phyloP scores from a whole-genome alignment of 2,888 invertebrate genomes.

The Dryocosmus kuriphilus region DNA sequence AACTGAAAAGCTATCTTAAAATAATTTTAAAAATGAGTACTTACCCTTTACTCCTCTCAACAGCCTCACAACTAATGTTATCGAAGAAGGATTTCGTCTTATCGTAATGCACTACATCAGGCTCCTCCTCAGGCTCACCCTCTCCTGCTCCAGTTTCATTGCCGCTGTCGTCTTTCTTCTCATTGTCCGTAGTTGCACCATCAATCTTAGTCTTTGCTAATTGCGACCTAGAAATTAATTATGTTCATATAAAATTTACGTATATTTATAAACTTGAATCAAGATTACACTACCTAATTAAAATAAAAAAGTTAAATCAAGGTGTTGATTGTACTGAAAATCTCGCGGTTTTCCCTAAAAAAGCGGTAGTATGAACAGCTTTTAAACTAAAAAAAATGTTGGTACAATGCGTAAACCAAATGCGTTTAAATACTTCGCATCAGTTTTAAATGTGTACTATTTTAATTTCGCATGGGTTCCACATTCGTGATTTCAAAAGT shows the following conservation, averaged over 20 bases:
- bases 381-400: conserved; percentile 56
- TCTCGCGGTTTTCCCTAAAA: too few species aligned
- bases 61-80: conserved; percentile 98
- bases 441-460: conserved; percentile 48
- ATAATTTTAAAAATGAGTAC: too few species aligned
- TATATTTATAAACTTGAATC: background rate
- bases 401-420: conserved; percentile 67
- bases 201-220: conserved; percentile 90
- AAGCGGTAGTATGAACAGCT: too few species aligned
- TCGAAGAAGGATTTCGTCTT: conserved; percentile 99
- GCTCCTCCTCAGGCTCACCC: conserved; percentile 86
- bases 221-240: conserved; percentile 80
- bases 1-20: too few species aligned
- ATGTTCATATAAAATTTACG: background rate
- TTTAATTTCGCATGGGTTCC: conserved; percentile 71
- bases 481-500: conserved; percentile 68
- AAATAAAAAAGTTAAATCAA: background rate
- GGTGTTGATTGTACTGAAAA: too few species aligned
- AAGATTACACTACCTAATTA: background rate
- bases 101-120: conserved; percentile 90
- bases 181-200: conserved; percentile 79
- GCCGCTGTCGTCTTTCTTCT: conserved; percentile 94
- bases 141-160: conserved; percentile 93
- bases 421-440: conserved; percentile 57
- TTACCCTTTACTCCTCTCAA: conserved; percentile 89